Evolutionary conservation across 2,888 invertebrate species (phyloP).

Genomic region (Petrophora chlorosata): DNA sequence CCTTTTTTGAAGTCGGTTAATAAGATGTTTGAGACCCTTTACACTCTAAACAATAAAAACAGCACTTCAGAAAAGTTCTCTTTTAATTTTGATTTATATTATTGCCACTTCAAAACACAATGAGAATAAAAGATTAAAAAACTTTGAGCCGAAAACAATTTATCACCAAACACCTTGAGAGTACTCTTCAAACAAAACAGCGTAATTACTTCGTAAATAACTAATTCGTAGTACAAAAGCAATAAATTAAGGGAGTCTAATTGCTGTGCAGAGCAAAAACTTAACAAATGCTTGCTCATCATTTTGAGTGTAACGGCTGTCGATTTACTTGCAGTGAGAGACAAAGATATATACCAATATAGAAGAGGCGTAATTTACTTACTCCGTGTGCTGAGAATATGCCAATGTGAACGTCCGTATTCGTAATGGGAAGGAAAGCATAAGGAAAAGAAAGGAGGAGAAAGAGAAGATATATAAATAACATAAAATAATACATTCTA

Average conservation of each 20-base stretch:
- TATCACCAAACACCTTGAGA: not conserved
- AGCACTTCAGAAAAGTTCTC: too few relatives aligned
- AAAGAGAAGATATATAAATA: not conserved
- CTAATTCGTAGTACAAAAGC: not conserved
- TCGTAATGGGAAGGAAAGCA: too few relatives aligned
- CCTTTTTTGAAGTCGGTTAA: too few relatives aligned
- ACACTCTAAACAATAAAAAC: too few relatives aligned
- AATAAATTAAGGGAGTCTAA: constrained; percentile 23
- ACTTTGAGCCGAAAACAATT: not conserved
- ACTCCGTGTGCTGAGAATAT: not conserved
- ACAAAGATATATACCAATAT: not conserved
- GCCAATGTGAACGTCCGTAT: too few relatives aligned
- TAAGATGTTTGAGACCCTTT: too few relatives aligned
- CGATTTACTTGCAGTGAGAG: constrained; percentile 29
- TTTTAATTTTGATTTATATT: too few relatives aligned
- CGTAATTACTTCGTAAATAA: constrained; percentile 4
- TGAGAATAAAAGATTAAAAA: too few relatives aligned
- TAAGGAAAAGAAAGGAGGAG: too few relatives aligned
- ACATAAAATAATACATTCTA: too few relatives aligned
- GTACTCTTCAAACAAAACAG: not conserved
- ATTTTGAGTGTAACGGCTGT: constrained; percentile 29
- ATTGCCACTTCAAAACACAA: too few relatives aligned
- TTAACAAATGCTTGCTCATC: constrained; percentile 25
- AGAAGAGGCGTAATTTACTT: constrained; percentile 4
- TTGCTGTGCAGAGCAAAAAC: constrained; percentile 31